phyloP scores from a whole-genome alignment of 2,113 vertebrate species.

The Gymnogyps californianus region DNA sequence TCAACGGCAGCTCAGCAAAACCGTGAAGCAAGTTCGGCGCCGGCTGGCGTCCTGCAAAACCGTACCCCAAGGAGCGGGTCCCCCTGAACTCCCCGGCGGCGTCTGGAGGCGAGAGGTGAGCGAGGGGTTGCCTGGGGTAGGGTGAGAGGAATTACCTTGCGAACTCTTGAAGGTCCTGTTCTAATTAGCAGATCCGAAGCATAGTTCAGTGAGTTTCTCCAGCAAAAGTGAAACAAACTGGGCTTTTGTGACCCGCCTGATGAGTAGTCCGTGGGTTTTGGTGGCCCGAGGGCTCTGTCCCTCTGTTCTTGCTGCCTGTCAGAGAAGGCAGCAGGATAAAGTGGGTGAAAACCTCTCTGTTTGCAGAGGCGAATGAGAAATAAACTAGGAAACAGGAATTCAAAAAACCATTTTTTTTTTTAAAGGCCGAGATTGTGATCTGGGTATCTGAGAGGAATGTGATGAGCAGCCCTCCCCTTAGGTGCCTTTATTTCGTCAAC shows the following conservation, averaged over 20 bases:
- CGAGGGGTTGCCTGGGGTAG: not conserved
- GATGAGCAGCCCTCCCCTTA: not conserved
- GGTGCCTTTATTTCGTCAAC: not conserved
- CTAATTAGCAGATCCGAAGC: not conserved
- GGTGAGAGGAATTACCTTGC: not conserved
- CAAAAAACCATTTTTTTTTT: not conserved
- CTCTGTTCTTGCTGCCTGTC: not conserved
- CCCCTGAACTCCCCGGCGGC: conserved; percentile 55
- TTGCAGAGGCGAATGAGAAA: not conserved
- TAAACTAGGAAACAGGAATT: not conserved
- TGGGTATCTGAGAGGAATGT: not conserved
- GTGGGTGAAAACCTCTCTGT: not conserved
- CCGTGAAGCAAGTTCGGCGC: conserved; percentile 76
- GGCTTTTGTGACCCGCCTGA: not conserved
- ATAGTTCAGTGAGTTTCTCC: not conserved
- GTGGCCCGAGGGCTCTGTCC: not conserved
- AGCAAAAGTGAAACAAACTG: not conserved
- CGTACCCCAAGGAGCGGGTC: not conserved
- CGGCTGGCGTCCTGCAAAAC: conserved; percentile 80
- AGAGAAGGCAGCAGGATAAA: not conserved
- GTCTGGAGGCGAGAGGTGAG: conserved; percentile 73
- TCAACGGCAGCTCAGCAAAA: conserved; percentile 73
- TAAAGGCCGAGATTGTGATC: not conserved
- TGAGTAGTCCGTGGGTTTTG: accelerated
- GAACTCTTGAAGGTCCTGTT: not conserved